Evolutionary conservation across 1,140 invertebrate genomes (phyloP).

Genomic region (Maniola jurtina): DNA sequence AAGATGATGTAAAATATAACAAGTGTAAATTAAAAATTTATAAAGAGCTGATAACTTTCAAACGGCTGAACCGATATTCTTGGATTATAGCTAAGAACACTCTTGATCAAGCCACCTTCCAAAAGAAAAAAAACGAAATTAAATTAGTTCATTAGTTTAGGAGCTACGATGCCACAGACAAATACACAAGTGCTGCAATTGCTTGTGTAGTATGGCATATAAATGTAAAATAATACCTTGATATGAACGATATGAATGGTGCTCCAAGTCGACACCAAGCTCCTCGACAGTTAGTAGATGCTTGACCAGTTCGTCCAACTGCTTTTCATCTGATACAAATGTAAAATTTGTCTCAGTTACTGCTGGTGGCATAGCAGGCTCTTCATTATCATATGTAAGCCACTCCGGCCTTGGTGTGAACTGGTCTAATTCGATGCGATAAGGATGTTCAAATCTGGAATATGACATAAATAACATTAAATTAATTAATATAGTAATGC

Average conservation of each 20-base stretch:
- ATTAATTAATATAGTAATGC: too few species aligned
- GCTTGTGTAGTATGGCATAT: neutral
- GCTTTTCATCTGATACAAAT: conserved; percentile 83
- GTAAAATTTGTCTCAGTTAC: conserved; percentile 84
- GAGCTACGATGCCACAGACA: too few species aligned
- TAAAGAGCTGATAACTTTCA: too few species aligned
- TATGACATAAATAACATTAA: conserved; percentile 8
- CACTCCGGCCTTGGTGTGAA: conserved; percentile 80
- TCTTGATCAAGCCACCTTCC: too few species aligned
- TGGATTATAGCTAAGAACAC: too few species aligned
- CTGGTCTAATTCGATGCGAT: conserved; percentile 90
- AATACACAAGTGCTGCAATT: too few species aligned
- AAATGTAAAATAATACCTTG: conserved; percentile 47
- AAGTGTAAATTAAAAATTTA: too few species aligned
- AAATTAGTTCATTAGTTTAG: too few species aligned
- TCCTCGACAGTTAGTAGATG: conserved; percentile 84
- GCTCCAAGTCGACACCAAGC: conserved; percentile 62
- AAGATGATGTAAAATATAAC: too few species aligned
- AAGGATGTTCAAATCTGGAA: conserved; percentile 89
- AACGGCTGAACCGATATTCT: too few species aligned
- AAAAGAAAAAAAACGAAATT: too few species aligned
- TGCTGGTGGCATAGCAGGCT: conserved; percentile 66
- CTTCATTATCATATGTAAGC: conserved; percentile 64
- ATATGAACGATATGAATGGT: conserved; percentile 67
- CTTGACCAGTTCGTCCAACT: conserved; percentile 83